Evolutionary conservation across 2,888 invertebrate genomes (phyloP), one percentile per base, ranked within the genome.

Genomic region (Tanytarsus gracilentus): DNA sequence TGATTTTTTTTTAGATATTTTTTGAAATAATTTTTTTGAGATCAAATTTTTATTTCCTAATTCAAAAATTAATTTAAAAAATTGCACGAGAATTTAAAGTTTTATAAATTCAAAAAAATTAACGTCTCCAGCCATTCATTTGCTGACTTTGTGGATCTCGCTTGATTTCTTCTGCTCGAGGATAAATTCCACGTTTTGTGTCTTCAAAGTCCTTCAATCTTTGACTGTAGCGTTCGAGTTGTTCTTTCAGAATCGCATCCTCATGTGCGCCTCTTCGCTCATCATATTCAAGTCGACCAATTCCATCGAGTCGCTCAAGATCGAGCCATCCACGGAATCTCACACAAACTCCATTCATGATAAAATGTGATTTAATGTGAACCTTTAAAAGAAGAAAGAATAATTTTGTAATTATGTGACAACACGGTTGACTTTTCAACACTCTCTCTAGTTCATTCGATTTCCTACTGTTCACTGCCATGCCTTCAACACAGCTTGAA

Each of bases 301-400:
- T 88, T 2, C 97, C 97, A 72, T 96, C 96, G 63, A 97, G 78
- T 44, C 94, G 82, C 70, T 94, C 92, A 69, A 95, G 74, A 72
- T 97, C 95, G 65, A 97, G 76, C 89, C 92, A 95, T 3, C 96
- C 97, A 14, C 89, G 83, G 88, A 94, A 97, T 70, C 91, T 80
- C 9, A 97, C 95, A 76, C 96, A 97, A n/a, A 97, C 97, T 53
- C 97, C 97, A 75, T 97, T 96, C 92, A 97, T 92, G 68, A 97
- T 96, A 71, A 97, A 89, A 68, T 86, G 84, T 11, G 95, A 90
- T 68, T 91, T 86, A 65, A 97, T 82, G 75, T 96, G 94, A 44
- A 95, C 94, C 94, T 95, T 81, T 51, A 78, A 79, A 71, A 72
- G 75, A 72, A 72, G 67, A 68, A 66, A 63, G 25, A 36, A 11